Conservation (phyloP, 2,797 vertebrate species). For the Halcyon badia region DNA sequence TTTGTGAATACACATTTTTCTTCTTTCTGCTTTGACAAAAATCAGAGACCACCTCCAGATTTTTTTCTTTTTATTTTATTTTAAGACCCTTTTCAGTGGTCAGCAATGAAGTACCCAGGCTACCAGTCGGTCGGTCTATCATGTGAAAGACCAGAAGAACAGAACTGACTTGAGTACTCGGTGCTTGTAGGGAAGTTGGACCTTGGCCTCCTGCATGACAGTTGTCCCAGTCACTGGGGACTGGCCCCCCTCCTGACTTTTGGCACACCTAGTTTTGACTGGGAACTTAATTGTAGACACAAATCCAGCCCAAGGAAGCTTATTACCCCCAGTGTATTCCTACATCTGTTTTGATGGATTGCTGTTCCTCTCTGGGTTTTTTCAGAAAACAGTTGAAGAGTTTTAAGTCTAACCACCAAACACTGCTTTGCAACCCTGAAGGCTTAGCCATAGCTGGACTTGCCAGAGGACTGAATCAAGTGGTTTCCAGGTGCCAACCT, state of each 20-base stretch:
- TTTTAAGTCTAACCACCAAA: not conserved
- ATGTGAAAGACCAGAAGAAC: not conserved
- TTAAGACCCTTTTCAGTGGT: not conserved
- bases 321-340: accelerated
- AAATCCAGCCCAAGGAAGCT: not conserved
- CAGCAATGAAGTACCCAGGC: not conserved
- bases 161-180: not conserved
- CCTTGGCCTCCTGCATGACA: not conserved
- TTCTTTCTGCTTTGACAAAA: not conserved
- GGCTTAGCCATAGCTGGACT: not conserved
- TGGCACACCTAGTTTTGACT: not conserved
- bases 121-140: accelerated
- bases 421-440: not conserved
- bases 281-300: not conserved
- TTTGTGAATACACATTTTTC: not conserved
- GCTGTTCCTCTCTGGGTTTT: not conserved
- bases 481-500: not conserved
- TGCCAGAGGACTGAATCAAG: not conserved
- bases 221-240: not conserved
- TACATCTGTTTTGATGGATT: not conserved
- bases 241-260: not conserved
- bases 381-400: not conserved
- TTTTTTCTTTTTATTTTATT: not conserved
- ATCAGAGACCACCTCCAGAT: not conserved
- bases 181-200: not conserved